Evolutionary conservation across 2,797 vertebrate genomes (phyloP), one percentile per base, ranked within the genome.

Genomic region (Megalops cyprinoides): DNA sequence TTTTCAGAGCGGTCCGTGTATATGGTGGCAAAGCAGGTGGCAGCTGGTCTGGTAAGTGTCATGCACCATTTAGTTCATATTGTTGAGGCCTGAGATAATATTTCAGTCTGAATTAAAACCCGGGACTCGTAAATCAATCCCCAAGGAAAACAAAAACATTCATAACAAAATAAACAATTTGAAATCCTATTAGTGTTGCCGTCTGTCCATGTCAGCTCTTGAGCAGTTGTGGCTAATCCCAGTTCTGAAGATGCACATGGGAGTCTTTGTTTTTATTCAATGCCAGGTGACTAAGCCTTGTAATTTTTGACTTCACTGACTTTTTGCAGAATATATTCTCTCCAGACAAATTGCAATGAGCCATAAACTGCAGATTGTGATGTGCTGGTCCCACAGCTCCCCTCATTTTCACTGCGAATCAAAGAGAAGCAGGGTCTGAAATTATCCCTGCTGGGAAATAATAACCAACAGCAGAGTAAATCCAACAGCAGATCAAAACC

Each of bases 1-100:
- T 91, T 93, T 84, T 92, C 91, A 0, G 92, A 94, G 86, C 91
- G 77, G 49, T 92, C 91, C 0, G 90, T 91, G 80, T 91, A 89
- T 90, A 60, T 88, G 82, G 85, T 93, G 81, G 93, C 90, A 0
- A 91, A 90, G 84, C 92, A 94, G 86, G 90, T 91, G 48, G 91
- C 92, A 79, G 83, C 88, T 18, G 92, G 91, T n/a, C 87, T 93
- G 87, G 91, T 93, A 84, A 87, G 92, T 89, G 8, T 25, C 44
- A 71, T 4, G 0, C 67, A 5, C 9, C 23, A 12, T 2, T 23
- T 2, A 23, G 2, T 53, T 69, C 65, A 39, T 14, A 39, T 8
- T 6, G 34, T 23, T 71, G 8, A 71, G n/a, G 37, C 44, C 20
- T n/a, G 37, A 5, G 12, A n/a, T n/a, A n/a, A n/a, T n/a, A n/a